phyloP scores from a whole-genome alignment of 37 sponge, comb jelly and placozoan species.

The Chondrilla cf. caribensis region DNA sequence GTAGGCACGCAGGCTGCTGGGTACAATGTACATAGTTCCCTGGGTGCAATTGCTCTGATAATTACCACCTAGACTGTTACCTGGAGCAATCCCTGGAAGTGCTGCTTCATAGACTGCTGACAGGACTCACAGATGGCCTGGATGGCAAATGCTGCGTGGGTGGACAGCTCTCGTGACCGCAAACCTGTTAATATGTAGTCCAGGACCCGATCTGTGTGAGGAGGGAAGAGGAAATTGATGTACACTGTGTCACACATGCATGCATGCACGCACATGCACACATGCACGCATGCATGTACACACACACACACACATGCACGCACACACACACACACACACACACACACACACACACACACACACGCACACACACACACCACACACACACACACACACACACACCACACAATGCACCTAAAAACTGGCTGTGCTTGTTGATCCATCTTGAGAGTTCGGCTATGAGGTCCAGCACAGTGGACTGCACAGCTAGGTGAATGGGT shows the following conservation, averaged over 20 bases:
- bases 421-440: slow-evolving; percentile 71
- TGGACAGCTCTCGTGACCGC: slow-evolving; percentile 42
- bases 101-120: slow-evolving; percentile 45
- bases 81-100: slow-evolving; percentile 58
- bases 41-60: too few relatives aligned
- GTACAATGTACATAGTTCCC: too few relatives aligned
- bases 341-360: background rate
- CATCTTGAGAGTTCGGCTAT: slow-evolving; percentile 55
- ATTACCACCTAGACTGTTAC: too few relatives aligned
- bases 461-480: slow-evolving; percentile 45
- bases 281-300: background rate
- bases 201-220: slow-evolving; percentile 56
- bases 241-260: background rate
- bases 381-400: too few relatives aligned
- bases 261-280: background rate
- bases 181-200: slow-evolving; percentile 54
- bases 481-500: slow-evolving; percentile 50
- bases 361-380: background rate
- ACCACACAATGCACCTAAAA: slow-evolving; percentile 13
- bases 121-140: slow-evolving; percentile 69
- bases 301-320: too few relatives aligned
- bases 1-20: too few relatives aligned
- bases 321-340: background rate
- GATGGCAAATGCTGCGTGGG: slow-evolving; percentile 66
- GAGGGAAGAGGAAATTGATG: background rate